Evolutionary conservation across 2,113 vertebrate genomes (phyloP), one percentile per base, ranked within the genome.

Genomic region (Dendropsophus ebraccatus): DNA sequence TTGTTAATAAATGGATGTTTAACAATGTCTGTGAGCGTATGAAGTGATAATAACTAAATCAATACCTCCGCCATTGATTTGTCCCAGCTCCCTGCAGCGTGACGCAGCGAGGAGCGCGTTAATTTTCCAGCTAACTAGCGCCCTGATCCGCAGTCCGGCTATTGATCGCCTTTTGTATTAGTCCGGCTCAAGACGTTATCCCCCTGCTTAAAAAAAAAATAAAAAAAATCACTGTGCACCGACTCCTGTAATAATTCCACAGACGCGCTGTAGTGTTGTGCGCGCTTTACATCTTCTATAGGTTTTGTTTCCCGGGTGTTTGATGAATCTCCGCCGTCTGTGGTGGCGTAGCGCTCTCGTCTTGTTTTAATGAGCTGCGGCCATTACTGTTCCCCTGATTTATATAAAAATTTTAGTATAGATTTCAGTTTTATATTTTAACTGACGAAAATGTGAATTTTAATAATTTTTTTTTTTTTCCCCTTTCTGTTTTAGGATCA

Each of bases 401-500:
- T 54, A 49, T 49, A 11, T 49, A 11, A 13, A 5, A 47, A 10
- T 47, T 47, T 47, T 47, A 10, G 5, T 47, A 49, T 49, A 12
- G 8, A 49, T 49, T 49, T 11, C 10, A 8, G 41, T 41, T 8
- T 41, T 3, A 41, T 41, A 41, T 41, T 41, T 41, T 41, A 41
- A 41, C 41, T 8, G 8, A 41, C 3, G 8, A 41, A 41, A 41
- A 41, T 5, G 41, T 41, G 41, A 41, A 41, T n/a, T n/a, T n/a
- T n/a, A n/a, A n/a, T 49, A 13, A 12, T 49, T 49, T 35, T 1
- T 69, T 49, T 30, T 45, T 37, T 60, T 60, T 83, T 87, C 72
- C 73, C 85, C 35, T 91, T 1, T 28, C 45, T 0, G 21, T 45
- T 16, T 58, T n/a, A 99, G 98, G 93, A 97, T 99, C 93, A 99